These are phyloP conservation scores for Hydriomena furcata DNA, from an alignment of 2,888 invertebrate genomes.

Conservation along the genomic window DNA sequence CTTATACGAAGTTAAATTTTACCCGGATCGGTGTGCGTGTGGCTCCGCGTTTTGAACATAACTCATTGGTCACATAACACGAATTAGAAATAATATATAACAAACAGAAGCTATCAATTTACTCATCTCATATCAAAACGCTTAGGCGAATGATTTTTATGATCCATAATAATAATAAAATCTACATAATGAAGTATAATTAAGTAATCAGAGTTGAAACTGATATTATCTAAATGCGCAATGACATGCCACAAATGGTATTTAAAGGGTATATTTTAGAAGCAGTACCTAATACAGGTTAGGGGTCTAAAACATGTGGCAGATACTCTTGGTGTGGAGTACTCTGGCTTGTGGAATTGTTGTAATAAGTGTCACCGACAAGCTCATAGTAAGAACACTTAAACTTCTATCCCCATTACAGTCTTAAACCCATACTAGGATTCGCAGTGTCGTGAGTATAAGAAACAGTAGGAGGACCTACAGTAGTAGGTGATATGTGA, in stretches of 20 bases:
- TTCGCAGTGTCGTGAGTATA: too few species aligned
- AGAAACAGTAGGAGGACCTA: too few species aligned
- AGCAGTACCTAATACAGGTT: background rate
- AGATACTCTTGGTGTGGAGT: too few species aligned
- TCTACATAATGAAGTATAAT: background rate
- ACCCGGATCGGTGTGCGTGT: too few species aligned
- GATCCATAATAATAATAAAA: background rate
- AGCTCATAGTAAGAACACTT: too few species aligned
- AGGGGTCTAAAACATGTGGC: background rate
- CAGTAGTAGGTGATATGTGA: too few species aligned
- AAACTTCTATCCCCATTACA: too few species aligned
- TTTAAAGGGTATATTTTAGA: background rate
- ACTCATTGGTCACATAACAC: background rate
- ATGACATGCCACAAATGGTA: slow-evolving; percentile 3
- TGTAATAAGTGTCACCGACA: too few species aligned
- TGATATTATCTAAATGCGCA: slow-evolving; percentile 4
- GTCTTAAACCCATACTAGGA: too few species aligned
- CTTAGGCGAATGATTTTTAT: background rate
- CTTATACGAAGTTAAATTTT: too few species aligned
- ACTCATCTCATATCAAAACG: background rate
- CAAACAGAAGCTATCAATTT: background rate
- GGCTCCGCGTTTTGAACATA: too few species aligned
- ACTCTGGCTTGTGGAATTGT: too few species aligned
- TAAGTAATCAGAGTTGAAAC: background rate
- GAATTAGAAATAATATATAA: background rate